Base-by-base conservation (phyloP, 2,888 invertebrate species). In the Callinectes sapidus region DNA sequence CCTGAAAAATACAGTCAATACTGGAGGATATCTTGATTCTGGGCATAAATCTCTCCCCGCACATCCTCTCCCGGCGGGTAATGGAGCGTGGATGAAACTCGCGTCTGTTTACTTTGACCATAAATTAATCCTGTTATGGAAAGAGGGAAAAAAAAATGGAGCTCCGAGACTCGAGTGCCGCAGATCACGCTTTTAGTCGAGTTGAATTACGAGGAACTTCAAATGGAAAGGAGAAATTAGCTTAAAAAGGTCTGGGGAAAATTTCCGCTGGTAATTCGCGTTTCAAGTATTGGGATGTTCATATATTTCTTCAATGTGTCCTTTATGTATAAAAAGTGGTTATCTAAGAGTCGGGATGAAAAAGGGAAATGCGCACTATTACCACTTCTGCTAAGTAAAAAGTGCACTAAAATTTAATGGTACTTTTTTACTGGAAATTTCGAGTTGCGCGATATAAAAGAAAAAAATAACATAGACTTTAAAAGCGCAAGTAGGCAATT, bases 281-380 rank as follows among this genome's bases (percentile, higher is more conserved):
- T 81, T 16, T 32, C 35, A 81, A 35, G 35, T 81, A 81, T 81
- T 81, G 32, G 81, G 35, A 81, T 14, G 81, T 32, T 16, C 81
- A 35, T 81, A 81, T 81, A 81, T 81, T 35, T 1, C 35, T 35
- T 32, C 32, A 81, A 81, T 81, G 81, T 81, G 35, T 35, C 35
- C 81, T 81, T 81, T 14, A 81, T 81, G 81, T 35, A 35, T 81
- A 81, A 81, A 77, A 81, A 81, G 81, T 35, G 35, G 81, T 81
- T 81, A 81, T 35, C 16, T 81, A 81, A 81, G 81, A 32, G 32
- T 16, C 16, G 32, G 28, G 28, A 81, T n/a, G 32, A 81, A 81
- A 16, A 35, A 81, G 35, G 81, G 8, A 35, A 81, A 35, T 35
- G 81, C 13, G 14, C 81, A 35, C 16, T 35, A 81, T 35, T 81